Base-by-base conservation (phyloP, 2,888 invertebrate species). In the Drosophila pullipes region DNA sequence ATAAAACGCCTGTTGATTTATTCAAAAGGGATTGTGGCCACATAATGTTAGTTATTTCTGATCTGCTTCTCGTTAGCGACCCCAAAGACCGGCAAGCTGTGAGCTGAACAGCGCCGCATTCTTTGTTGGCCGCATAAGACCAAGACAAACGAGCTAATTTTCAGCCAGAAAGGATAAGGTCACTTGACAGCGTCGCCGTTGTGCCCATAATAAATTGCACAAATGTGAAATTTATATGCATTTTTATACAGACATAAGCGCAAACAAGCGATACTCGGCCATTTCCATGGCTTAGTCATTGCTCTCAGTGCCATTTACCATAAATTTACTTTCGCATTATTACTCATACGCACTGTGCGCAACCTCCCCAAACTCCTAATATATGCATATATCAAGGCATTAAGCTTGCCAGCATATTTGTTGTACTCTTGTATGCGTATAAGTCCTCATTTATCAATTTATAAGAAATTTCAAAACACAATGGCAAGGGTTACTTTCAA, bases 81-180 rank as follows among this genome's bases (percentile, higher is more conserved):
- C n/a, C n/a, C n/a, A n/a, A n/a, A n/a, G n/a, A n/a, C 63, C 58
- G 52, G 58, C 57, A 68, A 65, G 68, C 73, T 62, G 57, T 69
- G 64, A 10, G n/a, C 60, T n/a, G 25, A 61, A 31, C 4, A 37
- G 41, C 47, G 28, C 18, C 49, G 37, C 62, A 66, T 62, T 67
- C 74, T 39, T 69, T 69, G 53, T 71, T 59, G 41, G 58, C 74
- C 69, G 63, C 77, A 69, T 69, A 74, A 78, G 65, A 73, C 53
- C 66, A 87, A 87, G 90, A 90, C 83, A 90, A 87, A 87, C 85
- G 90, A 90, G 88, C 87, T 85, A 85, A 85, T 85, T 85, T 85
- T 72, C 74, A 71, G 79, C 39, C 69, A 54, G 66, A 49, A 63
- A 35, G 71, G 71, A 50, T 49, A 65, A 79, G 49, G 75, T 25